phyloP scores from a whole-genome alignment of 1,140 invertebrate genomes.

The Calephelis nemesis region DNA sequence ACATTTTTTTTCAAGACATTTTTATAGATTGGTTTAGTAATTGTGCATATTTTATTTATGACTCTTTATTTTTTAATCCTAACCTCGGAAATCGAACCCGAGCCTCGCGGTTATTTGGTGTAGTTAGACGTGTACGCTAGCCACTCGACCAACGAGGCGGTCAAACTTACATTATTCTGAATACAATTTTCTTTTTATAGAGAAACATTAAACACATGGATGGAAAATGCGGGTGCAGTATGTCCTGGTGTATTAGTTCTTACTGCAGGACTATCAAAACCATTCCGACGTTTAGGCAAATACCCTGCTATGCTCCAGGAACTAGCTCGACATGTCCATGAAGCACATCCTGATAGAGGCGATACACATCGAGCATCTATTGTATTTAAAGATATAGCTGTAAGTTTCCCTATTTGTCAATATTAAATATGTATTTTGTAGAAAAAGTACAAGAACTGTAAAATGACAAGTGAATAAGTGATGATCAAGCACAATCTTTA shows the following conservation, averaged over 20 bases:
- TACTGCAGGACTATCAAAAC: constrained; percentile 95
- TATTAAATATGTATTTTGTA: background rate
- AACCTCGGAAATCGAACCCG: too few species aligned
- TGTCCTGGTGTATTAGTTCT: constrained; percentile 92
- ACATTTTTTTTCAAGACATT: constrained; percentile 5
- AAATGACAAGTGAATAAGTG: too few species aligned
- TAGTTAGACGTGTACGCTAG: too few species aligned
- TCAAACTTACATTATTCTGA: too few species aligned
- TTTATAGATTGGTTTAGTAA: background rate
- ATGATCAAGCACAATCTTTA: too few species aligned
- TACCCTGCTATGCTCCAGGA: constrained; percentile 97
- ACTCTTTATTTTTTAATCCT: too few species aligned
- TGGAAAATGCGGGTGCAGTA: constrained; percentile 91
- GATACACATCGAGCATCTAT: constrained; percentile 96
- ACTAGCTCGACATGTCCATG: constrained; percentile 95
- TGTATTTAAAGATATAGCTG: constrained; percentile 96
- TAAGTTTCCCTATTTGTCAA: constrained; percentile 77
- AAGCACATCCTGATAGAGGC: constrained; percentile 96
- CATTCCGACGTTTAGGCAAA: constrained; percentile 96
- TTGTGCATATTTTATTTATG: constrained; percentile 9
- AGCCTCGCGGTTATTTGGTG: too few species aligned
- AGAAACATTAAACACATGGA: constrained; percentile 91
- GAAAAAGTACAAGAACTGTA: too few species aligned
- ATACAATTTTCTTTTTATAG: constrained; percentile 72
- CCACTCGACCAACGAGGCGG: too few species aligned